Evolutionary conservation across 2,797 vertebrate species (phyloP).

Genomic region (Myioborus miniatus): DNA sequence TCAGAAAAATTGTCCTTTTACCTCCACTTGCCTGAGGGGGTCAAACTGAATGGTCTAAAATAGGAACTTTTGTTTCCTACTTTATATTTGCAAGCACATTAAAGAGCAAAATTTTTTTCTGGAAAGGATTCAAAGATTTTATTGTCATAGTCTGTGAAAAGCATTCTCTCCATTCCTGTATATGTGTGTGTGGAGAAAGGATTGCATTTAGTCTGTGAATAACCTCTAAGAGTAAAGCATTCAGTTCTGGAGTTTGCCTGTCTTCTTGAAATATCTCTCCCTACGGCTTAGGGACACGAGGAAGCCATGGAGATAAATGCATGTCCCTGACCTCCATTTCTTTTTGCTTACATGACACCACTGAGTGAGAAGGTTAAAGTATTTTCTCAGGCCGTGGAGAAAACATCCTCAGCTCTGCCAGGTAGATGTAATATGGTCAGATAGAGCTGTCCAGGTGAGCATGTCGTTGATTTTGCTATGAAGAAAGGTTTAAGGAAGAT

Average conservation of each 20-base stretch:
- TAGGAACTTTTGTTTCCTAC: background rate
- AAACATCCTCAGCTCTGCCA: background rate
- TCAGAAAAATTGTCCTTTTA: background rate
- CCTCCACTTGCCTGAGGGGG: background rate
- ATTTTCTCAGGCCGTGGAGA: background rate
- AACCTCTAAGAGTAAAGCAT: background rate
- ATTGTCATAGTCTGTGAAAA: background rate
- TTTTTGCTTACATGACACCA: background rate
- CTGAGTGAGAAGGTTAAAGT: background rate
- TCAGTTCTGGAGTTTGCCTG: background rate
- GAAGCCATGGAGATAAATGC: background rate
- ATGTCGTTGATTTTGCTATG: background rate
- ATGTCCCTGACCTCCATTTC: background rate
- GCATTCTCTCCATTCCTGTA: background rate
- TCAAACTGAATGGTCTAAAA: background rate
- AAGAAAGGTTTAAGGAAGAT: background rate
- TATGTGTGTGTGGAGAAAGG: background rate
- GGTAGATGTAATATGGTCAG: background rate
- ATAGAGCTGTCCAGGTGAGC: background rate
- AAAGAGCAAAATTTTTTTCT: background rate
- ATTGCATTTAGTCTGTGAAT: background rate
- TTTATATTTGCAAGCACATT: background rate
- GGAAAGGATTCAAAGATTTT: background rate
- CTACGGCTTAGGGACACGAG: rapidly evolving
- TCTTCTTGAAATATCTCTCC: background rate